Evolutionary conservation across 2,888 invertebrate genomes (phyloP).

Genomic region (Cryptosula pallasiana): DNA sequence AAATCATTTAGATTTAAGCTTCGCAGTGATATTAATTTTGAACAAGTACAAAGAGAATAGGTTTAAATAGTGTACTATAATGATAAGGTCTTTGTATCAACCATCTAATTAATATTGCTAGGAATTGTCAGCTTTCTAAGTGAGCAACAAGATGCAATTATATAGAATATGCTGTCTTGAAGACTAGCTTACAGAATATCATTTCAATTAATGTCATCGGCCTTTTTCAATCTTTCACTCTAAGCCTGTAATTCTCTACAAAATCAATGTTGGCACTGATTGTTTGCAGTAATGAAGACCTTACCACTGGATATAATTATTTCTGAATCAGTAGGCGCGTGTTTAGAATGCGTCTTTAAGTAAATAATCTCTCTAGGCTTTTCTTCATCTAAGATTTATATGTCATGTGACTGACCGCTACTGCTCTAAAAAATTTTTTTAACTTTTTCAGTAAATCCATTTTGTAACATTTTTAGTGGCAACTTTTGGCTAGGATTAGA

Average conservation of each 20-base stretch:
- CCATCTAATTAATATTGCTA: not conserved
- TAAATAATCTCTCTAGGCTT: too few relatives aligned
- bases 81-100: not conserved
- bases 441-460: too few relatives aligned
- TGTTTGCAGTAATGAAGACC: not conserved
- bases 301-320: too few relatives aligned
- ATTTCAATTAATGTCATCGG: constrained; percentile 18
- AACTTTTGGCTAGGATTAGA: too few relatives aligned
- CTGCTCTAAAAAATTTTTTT: too few relatives aligned
- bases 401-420: too few relatives aligned
- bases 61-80: not conserved
- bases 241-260: constrained; percentile 1
- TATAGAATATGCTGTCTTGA: not conserved
- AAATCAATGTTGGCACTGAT: not conserved
- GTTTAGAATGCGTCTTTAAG: too few relatives aligned
- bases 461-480: too few relatives aligned
- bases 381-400: too few relatives aligned
- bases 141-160: not conserved
- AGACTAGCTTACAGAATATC: not conserved
- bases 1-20: not conserved
- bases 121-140: not conserved
- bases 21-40: not conserved
- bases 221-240: constrained; percentile 16
- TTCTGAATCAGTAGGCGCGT: too few relatives aligned
- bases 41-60: not conserved